Percentiles rank a stretch among this genome's conserved stretches.
phyloP scores from a whole-genome alignment of 2,113 vertebrate species.

The Rhynchomys soricoides region DNA sequence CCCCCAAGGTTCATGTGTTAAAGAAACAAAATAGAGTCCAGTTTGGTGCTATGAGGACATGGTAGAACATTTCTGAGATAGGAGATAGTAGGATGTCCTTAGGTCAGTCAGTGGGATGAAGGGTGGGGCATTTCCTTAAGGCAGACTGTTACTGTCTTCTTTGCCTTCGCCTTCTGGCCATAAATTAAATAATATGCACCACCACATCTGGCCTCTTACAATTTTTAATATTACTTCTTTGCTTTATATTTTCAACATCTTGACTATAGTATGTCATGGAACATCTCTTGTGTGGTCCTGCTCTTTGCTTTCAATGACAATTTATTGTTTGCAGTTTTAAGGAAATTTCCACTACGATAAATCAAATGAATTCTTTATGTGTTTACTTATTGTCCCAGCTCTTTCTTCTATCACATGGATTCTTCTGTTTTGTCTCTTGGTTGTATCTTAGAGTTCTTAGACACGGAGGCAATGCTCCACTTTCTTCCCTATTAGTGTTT shows the following conservation, averaged over 20 bases:
- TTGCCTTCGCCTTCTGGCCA: neutral
- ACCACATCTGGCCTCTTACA: neutral
- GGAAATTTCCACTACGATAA: neutral
- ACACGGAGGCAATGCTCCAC: neutral
- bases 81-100: no score
- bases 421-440: neutral
- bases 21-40: neutral
- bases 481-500: neutral
- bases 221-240: neutral
- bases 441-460: neutral
- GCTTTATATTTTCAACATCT: neutral
- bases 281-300: neutral
- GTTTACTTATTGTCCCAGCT: neutral
- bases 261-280: neutral
- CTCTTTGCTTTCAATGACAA: neutral
- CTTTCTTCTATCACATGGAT: neutral
- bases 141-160: neutral
- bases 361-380: neutral
- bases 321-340: neutral
- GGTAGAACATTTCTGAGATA: neutral
- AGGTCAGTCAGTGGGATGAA: neutral
- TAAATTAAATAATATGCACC: neutral
- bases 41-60: neutral
- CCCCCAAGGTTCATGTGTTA: neutral
- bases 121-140: neutral